These are phyloP conservation scores for Drosophila kokeensis DNA, from an alignment of 2,888 invertebrate species.

Conservation along the genomic window DNA sequence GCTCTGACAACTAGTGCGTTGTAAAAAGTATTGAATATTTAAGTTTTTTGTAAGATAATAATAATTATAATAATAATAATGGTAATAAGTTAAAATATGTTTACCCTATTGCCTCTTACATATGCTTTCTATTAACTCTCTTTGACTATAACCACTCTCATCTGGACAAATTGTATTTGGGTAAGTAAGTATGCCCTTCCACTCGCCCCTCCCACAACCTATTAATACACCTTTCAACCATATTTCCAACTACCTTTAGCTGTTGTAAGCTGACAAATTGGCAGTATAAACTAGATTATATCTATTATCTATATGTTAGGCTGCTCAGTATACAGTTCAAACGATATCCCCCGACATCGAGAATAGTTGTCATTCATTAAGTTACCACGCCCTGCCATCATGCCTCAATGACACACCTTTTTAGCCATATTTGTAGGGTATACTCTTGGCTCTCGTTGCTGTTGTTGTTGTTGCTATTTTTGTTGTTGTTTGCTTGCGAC, in stretches of 20 bases:
- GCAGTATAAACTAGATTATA: neutral
- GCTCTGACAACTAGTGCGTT: neutral
- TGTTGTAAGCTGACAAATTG: neutral
- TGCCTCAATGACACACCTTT: constrained; percentile 2
- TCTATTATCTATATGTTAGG: neutral
- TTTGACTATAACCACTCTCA: too few species aligned
- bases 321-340: neutral
- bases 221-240: neutral
- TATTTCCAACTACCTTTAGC: neutral
- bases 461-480: constrained; percentile 21
- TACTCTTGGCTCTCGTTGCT: constrained; percentile 19
- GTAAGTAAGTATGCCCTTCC: neutral
- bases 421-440: constrained; percentile 34
- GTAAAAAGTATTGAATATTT: neutral
- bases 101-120: too few species aligned
- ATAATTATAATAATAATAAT: too few species aligned
- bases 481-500: constrained; percentile 31
- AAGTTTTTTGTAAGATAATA: neutral
- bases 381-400: neutral
- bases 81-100: too few species aligned
- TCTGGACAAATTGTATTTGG: neutral
- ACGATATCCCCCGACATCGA: neutral
- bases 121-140: too few species aligned
- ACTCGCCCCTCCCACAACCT: neutral
- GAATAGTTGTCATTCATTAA: neutral